phyloP scores from a whole-genome alignment of 2,113 vertebrate species.

The Cololabis saira region DNA sequence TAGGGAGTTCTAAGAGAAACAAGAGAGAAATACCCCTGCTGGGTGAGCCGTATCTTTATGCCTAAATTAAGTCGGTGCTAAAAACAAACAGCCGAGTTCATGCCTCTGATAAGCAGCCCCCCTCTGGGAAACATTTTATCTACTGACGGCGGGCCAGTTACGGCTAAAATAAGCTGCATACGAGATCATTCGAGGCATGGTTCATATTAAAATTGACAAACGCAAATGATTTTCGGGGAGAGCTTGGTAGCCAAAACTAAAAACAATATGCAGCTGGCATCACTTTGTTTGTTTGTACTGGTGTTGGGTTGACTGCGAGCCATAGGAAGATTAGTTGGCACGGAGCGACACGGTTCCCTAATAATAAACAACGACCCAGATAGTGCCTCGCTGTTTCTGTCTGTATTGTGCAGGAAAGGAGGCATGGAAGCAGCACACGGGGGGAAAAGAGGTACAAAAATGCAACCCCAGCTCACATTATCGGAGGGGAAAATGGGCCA shows the following conservation, averaged over 20 bases:
- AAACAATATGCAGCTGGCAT: slow-evolving; percentile 20
- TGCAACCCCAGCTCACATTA: slow-evolving; percentile 21
- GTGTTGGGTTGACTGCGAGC: slow-evolving; percentile 42
- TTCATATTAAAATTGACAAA: slow-evolving; percentile 2
- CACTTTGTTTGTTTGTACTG: slow-evolving; percentile 31
- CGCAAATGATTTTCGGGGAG: slow-evolving; percentile 28
- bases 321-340: slow-evolving; percentile 60
- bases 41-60: too few relatives aligned
- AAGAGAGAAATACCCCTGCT: too few relatives aligned
- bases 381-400: slow-evolving; percentile 13
- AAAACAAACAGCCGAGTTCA: too few relatives aligned
- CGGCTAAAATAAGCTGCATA: too few relatives aligned
- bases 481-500: slow-evolving; percentile 7
- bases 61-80: too few relatives aligned
- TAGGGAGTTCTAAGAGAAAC: too few relatives aligned
- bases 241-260: slow-evolving; percentile 32
- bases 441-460: slow-evolving; percentile 33
- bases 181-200: too few relatives aligned
- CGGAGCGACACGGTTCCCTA: slow-evolving; percentile 53
- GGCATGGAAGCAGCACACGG: slow-evolving; percentile 2
- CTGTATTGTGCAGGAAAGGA: slow-evolving; percentile 12
- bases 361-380: slow-evolving; percentile 56
- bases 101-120: too few relatives aligned
- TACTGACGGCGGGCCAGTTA: too few relatives aligned
- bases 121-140: too few relatives aligned